A percentile compares a stretch with the other conserved stretches of the same genome.
Evolutionary conservation across 2,888 invertebrate species (phyloP).

Genomic region (Caenorhabditis imperialis): DNA sequence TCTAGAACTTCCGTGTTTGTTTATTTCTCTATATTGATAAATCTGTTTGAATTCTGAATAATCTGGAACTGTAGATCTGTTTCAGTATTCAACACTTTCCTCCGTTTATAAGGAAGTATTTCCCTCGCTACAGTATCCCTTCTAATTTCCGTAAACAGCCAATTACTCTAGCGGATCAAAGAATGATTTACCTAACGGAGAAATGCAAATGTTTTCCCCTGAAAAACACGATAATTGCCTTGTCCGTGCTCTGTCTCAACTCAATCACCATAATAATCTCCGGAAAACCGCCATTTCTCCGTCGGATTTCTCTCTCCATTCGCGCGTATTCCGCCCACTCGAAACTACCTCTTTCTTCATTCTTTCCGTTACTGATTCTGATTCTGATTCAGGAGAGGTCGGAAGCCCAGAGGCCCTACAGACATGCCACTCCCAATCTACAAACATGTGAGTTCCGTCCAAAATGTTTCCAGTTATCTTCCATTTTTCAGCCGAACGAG

Average conservation of each 20-base stretch:
- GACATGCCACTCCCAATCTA: conserved; percentile 49
- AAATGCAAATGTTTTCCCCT: not conserved
- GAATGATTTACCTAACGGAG: no score
- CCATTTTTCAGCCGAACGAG: conserved; percentile 55
- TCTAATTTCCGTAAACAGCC: no score
- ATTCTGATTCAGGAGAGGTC: conserved; percentile 5
- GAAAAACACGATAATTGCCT: conserved; percentile 32
- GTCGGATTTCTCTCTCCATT: conserved; percentile 5
- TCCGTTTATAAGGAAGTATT: no score
- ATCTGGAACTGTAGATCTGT: no score
- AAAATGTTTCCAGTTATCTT: not conserved
- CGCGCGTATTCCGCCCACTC: not conserved
- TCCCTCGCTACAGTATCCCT: not conserved
- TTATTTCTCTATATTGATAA: no score
- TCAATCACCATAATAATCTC: conserved; percentile 49
- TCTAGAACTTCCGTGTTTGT: no score
- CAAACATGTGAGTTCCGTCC: conserved; percentile 40
- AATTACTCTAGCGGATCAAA: no score
- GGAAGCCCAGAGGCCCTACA: not conserved
- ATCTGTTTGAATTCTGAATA: no score
- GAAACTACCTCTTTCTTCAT: not conserved
- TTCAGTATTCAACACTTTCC: no score
- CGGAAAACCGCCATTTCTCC: conserved; percentile 20
- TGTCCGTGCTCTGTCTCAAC: conserved; percentile 4
- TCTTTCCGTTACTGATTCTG: conserved; percentile 9